phyloP scores from a whole-genome alignment of 2,797 vertebrate species.

The Anguilla megastoma region DNA sequence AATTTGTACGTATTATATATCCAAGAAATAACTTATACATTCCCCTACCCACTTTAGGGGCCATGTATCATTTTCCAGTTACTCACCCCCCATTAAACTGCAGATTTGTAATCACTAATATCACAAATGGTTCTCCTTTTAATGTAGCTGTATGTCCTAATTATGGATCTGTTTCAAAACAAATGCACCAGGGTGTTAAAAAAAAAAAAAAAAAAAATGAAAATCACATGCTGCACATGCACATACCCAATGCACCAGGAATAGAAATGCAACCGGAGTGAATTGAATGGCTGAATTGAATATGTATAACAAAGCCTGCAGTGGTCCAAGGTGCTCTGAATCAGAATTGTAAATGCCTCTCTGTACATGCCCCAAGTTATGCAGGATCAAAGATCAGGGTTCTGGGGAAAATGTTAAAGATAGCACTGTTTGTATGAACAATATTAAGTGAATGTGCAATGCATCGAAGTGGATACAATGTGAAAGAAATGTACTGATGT shows the following conservation, averaged over 20 bases:
- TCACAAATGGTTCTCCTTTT: neutral
- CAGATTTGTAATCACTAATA: slow-evolving; percentile 12
- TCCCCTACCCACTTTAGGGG: neutral
- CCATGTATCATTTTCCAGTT: neutral
- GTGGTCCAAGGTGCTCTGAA: slow-evolving; percentile 38
- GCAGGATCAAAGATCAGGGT: slow-evolving; percentile 45
- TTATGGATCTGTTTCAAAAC: slow-evolving; percentile 20
- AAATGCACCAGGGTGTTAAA: slow-evolving; percentile 1
- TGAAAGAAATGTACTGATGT: slow-evolving; percentile 59
- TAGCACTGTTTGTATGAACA: slow-evolving; percentile 60
- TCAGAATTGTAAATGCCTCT: slow-evolving; percentile 50
- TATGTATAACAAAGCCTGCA: slow-evolving; percentile 21
- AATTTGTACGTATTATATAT: neutral
- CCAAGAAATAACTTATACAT: neutral
- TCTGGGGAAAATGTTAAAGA: slow-evolving; percentile 54
- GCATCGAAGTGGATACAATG: slow-evolving; percentile 56
- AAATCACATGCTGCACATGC: neutral
- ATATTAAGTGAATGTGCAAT: slow-evolving; percentile 46
- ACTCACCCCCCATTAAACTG: neutral
- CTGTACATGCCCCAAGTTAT: slow-evolving; percentile 35
- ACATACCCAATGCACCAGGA: neutral
- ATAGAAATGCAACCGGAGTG: neutral
- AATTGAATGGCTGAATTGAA: neutral
- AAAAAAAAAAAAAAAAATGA: slow-evolving; percentile 8
- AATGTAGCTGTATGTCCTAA: slow-evolving; percentile 11